These are phyloP conservation scores for Burhinus oedicnemus DNA, from an alignment of 2,113 vertebrate genomes.

Conservation along the genomic window DNA sequence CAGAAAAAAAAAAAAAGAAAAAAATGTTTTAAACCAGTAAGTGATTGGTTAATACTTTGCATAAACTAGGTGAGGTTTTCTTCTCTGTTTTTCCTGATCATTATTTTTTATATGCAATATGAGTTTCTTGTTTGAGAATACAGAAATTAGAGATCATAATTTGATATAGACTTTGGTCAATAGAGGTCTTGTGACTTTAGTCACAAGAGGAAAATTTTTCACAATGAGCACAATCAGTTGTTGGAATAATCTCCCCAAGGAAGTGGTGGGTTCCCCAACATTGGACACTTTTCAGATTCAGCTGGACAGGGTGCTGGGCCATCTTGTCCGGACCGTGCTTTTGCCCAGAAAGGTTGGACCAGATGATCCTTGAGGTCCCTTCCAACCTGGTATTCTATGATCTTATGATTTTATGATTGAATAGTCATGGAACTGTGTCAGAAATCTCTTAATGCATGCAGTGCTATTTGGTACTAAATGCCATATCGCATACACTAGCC, in stretches of 20 bases:
- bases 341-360: too few species aligned
- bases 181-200: background rate
- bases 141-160: background rate
- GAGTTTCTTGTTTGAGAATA: background rate
- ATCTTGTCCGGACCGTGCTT: too few species aligned
- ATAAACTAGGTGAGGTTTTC: background rate
- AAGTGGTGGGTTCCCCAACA: too few species aligned
- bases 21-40: background rate
- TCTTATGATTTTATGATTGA: background rate
- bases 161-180: background rate
- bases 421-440: background rate
- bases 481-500: background rate
- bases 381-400: background rate
- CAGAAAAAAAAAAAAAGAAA: background rate
- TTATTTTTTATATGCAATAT: background rate
- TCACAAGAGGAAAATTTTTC: background rate
- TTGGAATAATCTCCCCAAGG: background rate
- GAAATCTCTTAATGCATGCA: background rate
- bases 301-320: too few species aligned
- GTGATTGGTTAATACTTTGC: background rate
- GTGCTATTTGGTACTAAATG: background rate
- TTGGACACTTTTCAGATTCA: too few species aligned
- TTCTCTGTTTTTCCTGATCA: background rate
- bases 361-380: too few species aligned
- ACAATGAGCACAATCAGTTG: background rate